These are phyloP conservation scores for Taurulus bubalis DNA, from an alignment of 2,113 vertebrate genomes.

Conservation along the genomic window DNA sequence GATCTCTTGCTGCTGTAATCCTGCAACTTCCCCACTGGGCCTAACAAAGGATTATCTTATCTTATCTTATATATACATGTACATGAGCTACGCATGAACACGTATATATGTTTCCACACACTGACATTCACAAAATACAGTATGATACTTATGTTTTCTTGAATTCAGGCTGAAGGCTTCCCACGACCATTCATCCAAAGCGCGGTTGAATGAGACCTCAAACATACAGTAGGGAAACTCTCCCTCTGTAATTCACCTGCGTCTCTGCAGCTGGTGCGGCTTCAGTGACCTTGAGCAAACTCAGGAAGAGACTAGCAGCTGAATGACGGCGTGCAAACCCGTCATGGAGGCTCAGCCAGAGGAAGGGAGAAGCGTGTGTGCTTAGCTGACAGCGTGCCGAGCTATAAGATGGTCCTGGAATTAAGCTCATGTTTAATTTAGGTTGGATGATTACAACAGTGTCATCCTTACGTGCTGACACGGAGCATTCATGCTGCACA, in stretches of 20 bases:
- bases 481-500: neutral
- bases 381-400: neutral
- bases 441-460: neutral
- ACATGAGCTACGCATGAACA: neutral
- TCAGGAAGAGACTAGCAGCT: neutral
- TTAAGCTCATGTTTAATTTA: constrained; percentile 6
- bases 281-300: neutral
- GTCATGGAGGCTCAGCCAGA: neutral
- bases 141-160: neutral
- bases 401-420: neutral
- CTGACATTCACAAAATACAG: neutral
- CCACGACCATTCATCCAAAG: neutral
- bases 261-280: neutral
- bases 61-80: neutral
- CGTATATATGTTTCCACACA: neutral
- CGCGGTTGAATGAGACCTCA: neutral
- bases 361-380: neutral
- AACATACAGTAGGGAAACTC: neutral
- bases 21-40: no score
- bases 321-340: constrained; percentile 18
- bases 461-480: neutral
- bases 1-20: no score
- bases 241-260: neutral
- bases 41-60: no score
- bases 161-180: neutral